A percentile compares a stretch with the other conserved stretches of the same genome.
phyloP scores from a whole-genome alignment of 2,113 vertebrate genomes.

The Psilopogon haemacephalus region DNA sequence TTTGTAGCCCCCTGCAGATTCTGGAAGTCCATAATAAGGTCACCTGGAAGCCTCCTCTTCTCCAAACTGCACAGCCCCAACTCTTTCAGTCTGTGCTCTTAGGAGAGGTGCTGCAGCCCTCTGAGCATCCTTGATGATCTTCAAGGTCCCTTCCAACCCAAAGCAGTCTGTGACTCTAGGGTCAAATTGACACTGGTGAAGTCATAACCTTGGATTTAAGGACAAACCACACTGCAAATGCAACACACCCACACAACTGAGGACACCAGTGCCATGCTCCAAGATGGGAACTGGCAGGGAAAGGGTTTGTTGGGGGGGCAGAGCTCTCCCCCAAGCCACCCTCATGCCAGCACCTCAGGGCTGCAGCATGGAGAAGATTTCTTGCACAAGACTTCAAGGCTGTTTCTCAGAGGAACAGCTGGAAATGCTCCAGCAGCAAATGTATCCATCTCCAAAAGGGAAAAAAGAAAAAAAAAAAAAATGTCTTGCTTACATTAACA shows the following conservation, averaged over 20 bases:
- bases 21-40: no score
- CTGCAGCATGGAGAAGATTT: neutral
- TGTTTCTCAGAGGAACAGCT: neutral
- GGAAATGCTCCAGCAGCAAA: constrained; percentile 12
- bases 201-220: neutral
- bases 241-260: fast-evolving
- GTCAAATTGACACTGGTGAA: neutral
- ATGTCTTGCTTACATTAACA: constrained; percentile 1
- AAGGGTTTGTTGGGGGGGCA: neutral
- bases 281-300: neutral
- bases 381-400: neutral
- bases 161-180: no score
- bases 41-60: no score
- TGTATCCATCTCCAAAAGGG: neutral
- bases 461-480: neutral
- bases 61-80: no score
- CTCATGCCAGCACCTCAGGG: fast-evolving
- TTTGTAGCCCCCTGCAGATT: no score
- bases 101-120: no score
- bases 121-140: no score
- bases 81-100: no score
- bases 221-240: neutral
- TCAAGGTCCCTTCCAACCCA: no score
- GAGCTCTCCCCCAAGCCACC: neutral
- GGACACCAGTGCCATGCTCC: fast-evolving